phyloP scores from a whole-genome alignment of 2,113 vertebrate genomes.

The Oostethus manadensis region DNA sequence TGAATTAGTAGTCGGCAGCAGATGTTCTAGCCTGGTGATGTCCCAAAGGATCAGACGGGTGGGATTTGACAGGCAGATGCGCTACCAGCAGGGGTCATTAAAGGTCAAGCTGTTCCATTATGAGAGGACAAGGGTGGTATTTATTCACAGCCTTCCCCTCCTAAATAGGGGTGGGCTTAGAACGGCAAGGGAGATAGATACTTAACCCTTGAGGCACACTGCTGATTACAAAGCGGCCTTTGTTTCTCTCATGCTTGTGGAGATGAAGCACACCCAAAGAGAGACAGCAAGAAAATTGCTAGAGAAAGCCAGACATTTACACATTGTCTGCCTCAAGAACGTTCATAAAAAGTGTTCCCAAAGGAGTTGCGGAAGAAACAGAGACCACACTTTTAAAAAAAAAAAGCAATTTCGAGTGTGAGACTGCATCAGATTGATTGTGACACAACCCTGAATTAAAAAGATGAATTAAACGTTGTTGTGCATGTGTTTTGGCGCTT shows the following conservation, averaged over 20 bases:
- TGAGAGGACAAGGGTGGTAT: conserved; percentile 65
- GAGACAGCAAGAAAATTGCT: neutral
- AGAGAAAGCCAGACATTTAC: conserved; percentile 4
- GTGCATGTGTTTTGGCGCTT: neutral
- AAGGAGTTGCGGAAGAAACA: conserved; percentile 1
- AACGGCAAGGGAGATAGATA: conserved; percentile 36
- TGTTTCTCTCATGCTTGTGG: conserved; percentile 6
- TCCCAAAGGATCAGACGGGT: conserved; percentile 38
- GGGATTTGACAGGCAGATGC: conserved; percentile 61
- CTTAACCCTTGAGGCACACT: conserved; percentile 43
- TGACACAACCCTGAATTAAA: conserved; percentile 1
- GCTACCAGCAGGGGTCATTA: conserved; percentile 54
- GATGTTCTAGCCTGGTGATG: conserved; percentile 37
- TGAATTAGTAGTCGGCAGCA: conserved; percentile 39
- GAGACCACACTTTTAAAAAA: neutral
- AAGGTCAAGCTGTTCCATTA: conserved; percentile 67
- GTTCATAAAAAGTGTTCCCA: conserved; percentile 16
- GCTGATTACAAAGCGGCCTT: conserved; percentile 35
- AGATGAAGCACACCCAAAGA: conserved; percentile 12
- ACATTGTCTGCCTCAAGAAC: conserved; percentile 11
- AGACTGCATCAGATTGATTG: conserved; percentile 23
- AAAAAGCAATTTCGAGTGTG: conserved; percentile 7
- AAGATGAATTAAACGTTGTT: neutral
- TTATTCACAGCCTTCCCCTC: conserved; percentile 56
- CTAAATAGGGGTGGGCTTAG: conserved; percentile 38